These are phyloP conservation scores for Eretmochelys imbricata DNA, from an alignment of 2,113 vertebrate genomes.

Conservation along the genomic window DNA sequence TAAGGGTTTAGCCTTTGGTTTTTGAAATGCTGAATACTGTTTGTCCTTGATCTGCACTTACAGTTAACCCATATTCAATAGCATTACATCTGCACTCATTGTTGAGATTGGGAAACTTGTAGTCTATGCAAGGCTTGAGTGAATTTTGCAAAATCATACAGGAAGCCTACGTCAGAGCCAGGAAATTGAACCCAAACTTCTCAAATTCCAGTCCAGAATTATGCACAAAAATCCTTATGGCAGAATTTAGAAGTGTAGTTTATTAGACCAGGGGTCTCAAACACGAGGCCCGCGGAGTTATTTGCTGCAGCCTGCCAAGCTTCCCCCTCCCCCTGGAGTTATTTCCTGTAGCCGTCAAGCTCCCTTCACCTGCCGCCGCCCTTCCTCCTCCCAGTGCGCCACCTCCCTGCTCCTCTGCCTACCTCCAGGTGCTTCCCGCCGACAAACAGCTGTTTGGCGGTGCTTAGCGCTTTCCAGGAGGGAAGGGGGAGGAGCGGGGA, in stretches of 20 bases:
- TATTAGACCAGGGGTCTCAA: neutral
- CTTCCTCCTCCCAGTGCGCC: too few relatives aligned
- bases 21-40: fast-evolving
- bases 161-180: neutral
- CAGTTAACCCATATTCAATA: neutral
- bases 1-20: neutral
- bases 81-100: neutral
- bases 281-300: too few relatives aligned
- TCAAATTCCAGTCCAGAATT: neutral
- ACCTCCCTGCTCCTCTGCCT: too few relatives aligned
- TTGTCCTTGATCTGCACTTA: neutral
- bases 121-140: neutral
- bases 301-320: too few relatives aligned
- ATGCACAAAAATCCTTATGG: neutral
- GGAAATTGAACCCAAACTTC: neutral
- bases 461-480: too few relatives aligned
- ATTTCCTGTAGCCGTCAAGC: too few relatives aligned
- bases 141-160: neutral
- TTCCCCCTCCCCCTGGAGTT: too few relatives aligned
- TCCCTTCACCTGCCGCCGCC: too few relatives aligned
- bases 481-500: too few relatives aligned
- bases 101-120: neutral
- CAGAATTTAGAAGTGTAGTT: neutral
- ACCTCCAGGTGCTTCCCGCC: too few relatives aligned
- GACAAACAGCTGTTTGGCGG: too few relatives aligned